phyloP scores from a whole-genome alignment of 2,888 invertebrate species.

The Dione juno region DNA sequence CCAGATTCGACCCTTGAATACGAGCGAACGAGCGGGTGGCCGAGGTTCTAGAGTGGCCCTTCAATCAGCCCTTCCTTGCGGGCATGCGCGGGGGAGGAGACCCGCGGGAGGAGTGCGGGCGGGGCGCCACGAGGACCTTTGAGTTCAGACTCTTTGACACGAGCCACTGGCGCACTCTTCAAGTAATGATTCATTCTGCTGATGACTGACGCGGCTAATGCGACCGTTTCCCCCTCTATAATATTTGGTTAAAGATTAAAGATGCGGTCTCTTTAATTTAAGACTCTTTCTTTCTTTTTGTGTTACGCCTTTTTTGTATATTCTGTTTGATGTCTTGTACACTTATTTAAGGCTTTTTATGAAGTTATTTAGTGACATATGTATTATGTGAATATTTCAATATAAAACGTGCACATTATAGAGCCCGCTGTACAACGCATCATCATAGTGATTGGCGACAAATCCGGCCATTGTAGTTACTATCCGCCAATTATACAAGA shows the following conservation, averaged over 20 bases:
- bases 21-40: constrained; percentile 81
- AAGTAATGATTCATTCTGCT: constrained; percentile 84
- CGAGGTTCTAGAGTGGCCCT: constrained; percentile 82
- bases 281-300: constrained; percentile 29
- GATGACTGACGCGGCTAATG: constrained; percentile 82
- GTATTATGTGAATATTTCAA: not conserved
- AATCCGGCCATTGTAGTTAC: constrained; percentile 61
- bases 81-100: constrained; percentile 60
- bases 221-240: constrained; percentile 67
- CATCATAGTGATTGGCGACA: constrained; percentile 55
- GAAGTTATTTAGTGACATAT: not conserved
- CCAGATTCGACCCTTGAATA: constrained; percentile 81
- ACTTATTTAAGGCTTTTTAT: not conserved
- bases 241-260: constrained; percentile 73
- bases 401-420: not conserved
- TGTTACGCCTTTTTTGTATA: constrained; percentile 24
- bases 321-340: not conserved
- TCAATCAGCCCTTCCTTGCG: constrained; percentile 81
- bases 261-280: constrained; percentile 43
- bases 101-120: constrained; percentile 50
- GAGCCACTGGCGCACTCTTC: constrained; percentile 82
- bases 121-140: constrained; percentile 73
- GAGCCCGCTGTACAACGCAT: constrained; percentile 48
- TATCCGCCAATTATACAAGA: constrained; percentile 63
- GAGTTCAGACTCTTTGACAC: constrained; percentile 82